Conservation (phyloP, 1,140 invertebrate genomes). For the fruit fly (Drosophila melanogaster) region Release_6_plus_ISO1_MT NC_004354.4:1288001-1288500, state of each 20-base stretch:
- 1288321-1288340: slow-evolving; percentile 28
- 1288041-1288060: neutral
- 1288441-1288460: slow-evolving; percentile 13
- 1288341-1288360: neutral
- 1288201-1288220: slow-evolving; percentile 54
- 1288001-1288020: neutral
- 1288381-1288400: slow-evolving; percentile 45
- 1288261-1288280: slow-evolving; percentile 5
- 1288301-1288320: slow-evolving; percentile 43
- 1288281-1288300: slow-evolving; percentile 48
- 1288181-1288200: slow-evolving; percentile 63
- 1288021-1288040: slow-evolving; percentile 5
- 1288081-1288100: slow-evolving; percentile 26
- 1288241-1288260: slow-evolving; percentile 61
- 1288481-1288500: neutral
- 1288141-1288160: slow-evolving; percentile 42
- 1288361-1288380: slow-evolving; percentile 41
- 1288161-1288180: slow-evolving; percentile 51
- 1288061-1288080: slow-evolving; percentile 31
- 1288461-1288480: neutral
- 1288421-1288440: slow-evolving; percentile 45
- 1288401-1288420: slow-evolving; percentile 33
- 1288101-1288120: slow-evolving; percentile 18
- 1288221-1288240: slow-evolving; percentile 57
- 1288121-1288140: slow-evolving; percentile 50